These are phyloP conservation scores for Melanogrammus aeglefinus DNA, from an alignment of 2,797 vertebrate genomes.

Conservation along the genomic window DNA sequence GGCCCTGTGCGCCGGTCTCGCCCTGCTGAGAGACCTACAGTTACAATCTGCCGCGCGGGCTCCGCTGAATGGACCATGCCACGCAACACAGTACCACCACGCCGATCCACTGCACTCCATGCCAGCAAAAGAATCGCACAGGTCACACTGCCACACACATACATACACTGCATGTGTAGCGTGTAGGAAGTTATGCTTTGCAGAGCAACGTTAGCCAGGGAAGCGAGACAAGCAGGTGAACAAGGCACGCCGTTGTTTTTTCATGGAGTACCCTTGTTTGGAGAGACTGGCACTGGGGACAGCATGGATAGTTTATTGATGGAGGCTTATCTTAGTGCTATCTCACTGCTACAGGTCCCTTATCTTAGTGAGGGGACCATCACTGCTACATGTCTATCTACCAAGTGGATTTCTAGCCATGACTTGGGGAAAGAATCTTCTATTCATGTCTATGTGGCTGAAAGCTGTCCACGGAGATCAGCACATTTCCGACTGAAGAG, in stretches of 20 bases:
- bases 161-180: constrained; percentile 13
- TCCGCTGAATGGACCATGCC: not conserved
- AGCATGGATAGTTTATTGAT: not conserved
- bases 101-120: constrained; percentile 27
- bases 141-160: not conserved
- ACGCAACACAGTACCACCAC: not conserved
- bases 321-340: not conserved
- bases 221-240: constrained; percentile 38
- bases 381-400: not conserved
- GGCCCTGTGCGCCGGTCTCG: constrained; percentile 91
- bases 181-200: not conserved
- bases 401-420: not conserved
- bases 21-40: constrained; percentile 81
- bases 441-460: not conserved
- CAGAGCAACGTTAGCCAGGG: constrained; percentile 41
- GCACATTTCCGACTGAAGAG: constrained; percentile 14
- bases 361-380: too few relatives aligned
- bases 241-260: constrained; percentile 16
- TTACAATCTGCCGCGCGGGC: constrained; percentile 62
- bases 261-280: constrained; percentile 32
- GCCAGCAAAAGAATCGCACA: constrained; percentile 43
- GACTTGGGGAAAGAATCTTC: too few relatives aligned
- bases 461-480: not conserved
- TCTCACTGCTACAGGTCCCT: not conserved
- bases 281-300: constrained; percentile 26